Evolutionary conservation across 1,140 invertebrate species (phyloP).

Genomic region (Drosophila arawakana): DNA sequence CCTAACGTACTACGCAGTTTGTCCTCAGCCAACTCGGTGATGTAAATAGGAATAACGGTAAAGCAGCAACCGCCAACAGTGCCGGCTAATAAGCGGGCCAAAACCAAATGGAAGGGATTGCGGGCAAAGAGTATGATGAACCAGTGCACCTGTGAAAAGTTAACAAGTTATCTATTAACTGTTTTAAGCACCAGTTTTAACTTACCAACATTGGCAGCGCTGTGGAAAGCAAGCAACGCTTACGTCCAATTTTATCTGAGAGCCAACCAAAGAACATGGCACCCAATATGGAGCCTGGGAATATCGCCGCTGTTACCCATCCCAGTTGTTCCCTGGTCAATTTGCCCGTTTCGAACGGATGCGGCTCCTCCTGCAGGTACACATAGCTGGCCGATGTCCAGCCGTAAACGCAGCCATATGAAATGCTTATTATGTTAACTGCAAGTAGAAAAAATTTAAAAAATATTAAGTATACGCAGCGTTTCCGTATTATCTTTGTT

Average conservation of each 20-base stretch:
- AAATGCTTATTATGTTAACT: neutral
- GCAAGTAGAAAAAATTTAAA: neutral
- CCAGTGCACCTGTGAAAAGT: conserved; percentile 41
- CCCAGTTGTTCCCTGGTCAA: conserved; percentile 83
- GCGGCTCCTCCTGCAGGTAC: conserved; percentile 78
- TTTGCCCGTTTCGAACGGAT: conserved; percentile 22
- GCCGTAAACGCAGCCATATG: conserved; percentile 1
- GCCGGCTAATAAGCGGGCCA: conserved; percentile 83
- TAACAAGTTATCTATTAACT: neutral
- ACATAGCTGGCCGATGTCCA: neutral
- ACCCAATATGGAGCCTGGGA: conserved; percentile 85
- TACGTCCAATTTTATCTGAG: conserved; percentile 85
- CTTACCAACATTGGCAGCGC: conserved; percentile 52
- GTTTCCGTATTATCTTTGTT: too few species aligned
- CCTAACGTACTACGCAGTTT: conserved; percentile 84
- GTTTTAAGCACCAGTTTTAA: neutral
- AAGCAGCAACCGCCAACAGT: conserved; percentile 81
- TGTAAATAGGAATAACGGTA: conserved; percentile 82
- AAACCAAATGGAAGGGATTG: conserved; percentile 59
- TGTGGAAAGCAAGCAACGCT: conserved; percentile 45
- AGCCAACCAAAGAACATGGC: conserved; percentile 85
- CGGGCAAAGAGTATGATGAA: conserved; percentile 78
- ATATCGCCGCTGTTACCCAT: conserved; percentile 85
- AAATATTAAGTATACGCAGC: conserved; percentile 5
- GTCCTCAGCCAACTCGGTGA: conserved; percentile 84